Evolutionary conservation across 2,888 invertebrate genomes (phyloP), one percentile per base, ranked within the genome.

Genomic region (Drosophila anomalipes): DNA sequence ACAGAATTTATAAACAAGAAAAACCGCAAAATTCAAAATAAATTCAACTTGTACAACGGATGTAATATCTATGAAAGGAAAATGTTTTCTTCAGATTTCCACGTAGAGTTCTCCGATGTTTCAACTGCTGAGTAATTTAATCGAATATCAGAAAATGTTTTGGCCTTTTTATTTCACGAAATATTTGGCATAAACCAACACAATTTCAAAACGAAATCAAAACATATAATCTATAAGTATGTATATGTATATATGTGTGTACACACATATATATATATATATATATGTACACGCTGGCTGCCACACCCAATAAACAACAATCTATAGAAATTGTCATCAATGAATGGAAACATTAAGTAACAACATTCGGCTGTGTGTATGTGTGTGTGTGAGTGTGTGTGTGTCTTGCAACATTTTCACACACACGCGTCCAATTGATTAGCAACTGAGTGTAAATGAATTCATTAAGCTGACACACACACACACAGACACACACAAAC

Each of bases 381-480:
- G 14, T 22, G 3, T 44, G 44, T 9, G 19, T 39, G 57, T 9
- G 19, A 19, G 57, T 62, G 58, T 64, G 35, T 56, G 70, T 62
- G 54, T 35, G 59, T 75, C 67, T 79, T 79, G 71, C 77, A 75
- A 53, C 63, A 71, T 68, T 77, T 37, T 12, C 52, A 66, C 19
- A 61, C 19, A 60, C 32, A 51, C 81, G 77, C 77, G 90, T 86
- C 83, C 86, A 88, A 86, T 87, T 90, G 86, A 90, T 87, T 87
- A 87, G 86, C 90, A 83, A 56, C 54, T 58, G 64, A 64, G 86
- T 86, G 86, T 83, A 76, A 88, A 90, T 87, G 86, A 83, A 77
- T 86, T 83, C 71, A 88, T 89, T 86, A 88, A 78, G 71, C 71
- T 44, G 44, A 19, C 3, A 37, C 3, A 56, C 12, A 28, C 12